A percentile compares a stretch with the other conserved stretches of the same genome.
phyloP scores from a whole-genome alignment of 2,888 invertebrate species.

The Crioceris asparagi region DNA sequence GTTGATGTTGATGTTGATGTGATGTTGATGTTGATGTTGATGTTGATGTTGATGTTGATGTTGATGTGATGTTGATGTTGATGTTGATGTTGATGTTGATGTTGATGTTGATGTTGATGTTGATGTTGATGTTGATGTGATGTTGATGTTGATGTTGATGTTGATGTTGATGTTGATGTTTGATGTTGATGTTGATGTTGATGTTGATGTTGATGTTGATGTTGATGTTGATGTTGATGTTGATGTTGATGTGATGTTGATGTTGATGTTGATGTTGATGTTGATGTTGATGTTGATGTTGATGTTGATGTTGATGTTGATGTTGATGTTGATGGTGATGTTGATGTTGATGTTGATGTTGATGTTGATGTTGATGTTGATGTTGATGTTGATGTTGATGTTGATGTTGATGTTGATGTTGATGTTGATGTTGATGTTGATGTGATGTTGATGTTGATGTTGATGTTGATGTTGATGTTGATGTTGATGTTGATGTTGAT shows the following conservation, averaged over 20 bases:
- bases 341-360: constrained; percentile 1
- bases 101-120: constrained; percentile 1
- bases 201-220: constrained; percentile 1
- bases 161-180: constrained; percentile 1
- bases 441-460: too few relatives aligned
- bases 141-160: too few relatives aligned
- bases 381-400: constrained; percentile 1
- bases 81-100: constrained; percentile 1
- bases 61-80: too few relatives aligned
- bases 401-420: constrained; percentile 1
- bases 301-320: constrained; percentile 1
- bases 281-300: constrained; percentile 1
- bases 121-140: too few relatives aligned
- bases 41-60: constrained; percentile 1
- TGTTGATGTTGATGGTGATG: constrained; percentile 1
- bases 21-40: too few relatives aligned
- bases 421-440: too few relatives aligned
- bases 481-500: constrained; percentile 2
- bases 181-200: too few relatives aligned
- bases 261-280: constrained; percentile 1
- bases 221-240: too few relatives aligned
- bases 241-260: too few relatives aligned
- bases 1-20: too few relatives aligned
- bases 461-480: constrained; percentile 1
- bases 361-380: constrained; percentile 1